Evolutionary conservation across 2,113 vertebrate genomes (phyloP), one percentile per base, ranked within the genome.

Genomic region (Fregata magnificens): DNA sequence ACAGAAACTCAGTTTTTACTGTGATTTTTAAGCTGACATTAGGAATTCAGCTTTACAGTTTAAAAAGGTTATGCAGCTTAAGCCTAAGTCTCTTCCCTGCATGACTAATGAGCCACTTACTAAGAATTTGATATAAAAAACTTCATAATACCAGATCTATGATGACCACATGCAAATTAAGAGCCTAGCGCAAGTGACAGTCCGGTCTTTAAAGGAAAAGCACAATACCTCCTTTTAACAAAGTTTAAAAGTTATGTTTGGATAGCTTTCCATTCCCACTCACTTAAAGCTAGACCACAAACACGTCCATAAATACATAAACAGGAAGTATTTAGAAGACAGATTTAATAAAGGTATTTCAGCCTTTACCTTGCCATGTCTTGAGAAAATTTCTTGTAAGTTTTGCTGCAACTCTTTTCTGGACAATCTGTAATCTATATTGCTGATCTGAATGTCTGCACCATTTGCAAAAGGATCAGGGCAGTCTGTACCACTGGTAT

Each of bases 371-470:
- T 98, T 98, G 90, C 99, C 99, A 59, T 99, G 99, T 84, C 98
- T 98, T 38, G 98, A 99, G 94, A 99, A 99, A 3, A 97, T 96
- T 44, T 99, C 99, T 28, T 98, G 98, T 82, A 99, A 96, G 3
- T 98, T 98, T 94, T 99, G 99, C 94, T 99, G 99, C 65, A 99
- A 97, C 61, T 99, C 99, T 90, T 99, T 99, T 80, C 99, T 99
- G 80, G 99, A 99, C 94, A 99, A 97, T 86, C 99, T 98, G 97
- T 99, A 99, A 97, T 99, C 99, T 79, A 99, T 86, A 91, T 99
- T 99, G 94, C 99, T 98, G 95, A 99, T 98, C 77, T 99, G 99
- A 94, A 99, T 84, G 50, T 99, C 99, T 18, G 98, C 98, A 78
- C 99, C 99, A 61, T 99, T 99, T 59, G 98, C 99, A 97, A 99